A percentile compares a stretch with the other conserved stretches of the same genome.
phyloP scores from a whole-genome alignment of 2,797 vertebrate species.

The Parambassis ranga region DNA sequence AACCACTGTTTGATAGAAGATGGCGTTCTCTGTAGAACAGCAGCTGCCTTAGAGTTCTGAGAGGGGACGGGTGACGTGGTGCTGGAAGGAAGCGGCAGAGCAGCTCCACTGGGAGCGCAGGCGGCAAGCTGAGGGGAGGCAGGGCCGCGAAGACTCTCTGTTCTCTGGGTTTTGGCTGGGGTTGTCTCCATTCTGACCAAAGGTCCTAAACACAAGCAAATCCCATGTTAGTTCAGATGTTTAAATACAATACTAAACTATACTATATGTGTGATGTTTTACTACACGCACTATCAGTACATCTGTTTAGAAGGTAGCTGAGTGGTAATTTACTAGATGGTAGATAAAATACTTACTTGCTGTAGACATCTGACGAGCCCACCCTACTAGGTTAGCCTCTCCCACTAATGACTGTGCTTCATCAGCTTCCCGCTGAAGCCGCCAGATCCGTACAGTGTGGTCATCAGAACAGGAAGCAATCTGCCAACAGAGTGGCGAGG shows the following conservation, averaged over 20 bases:
- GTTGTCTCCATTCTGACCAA: constrained; percentile 64
- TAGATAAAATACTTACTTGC: constrained; percentile 41
- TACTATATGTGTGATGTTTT: no score
- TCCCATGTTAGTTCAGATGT: not conserved
- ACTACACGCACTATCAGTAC: no score
- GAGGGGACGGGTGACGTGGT: constrained; percentile 71
- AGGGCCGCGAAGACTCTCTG: constrained; percentile 54
- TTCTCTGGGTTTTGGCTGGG: constrained; percentile 81
- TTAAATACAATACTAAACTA: no score
- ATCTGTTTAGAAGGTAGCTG: not conserved
- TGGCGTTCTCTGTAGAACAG: constrained; percentile 51
- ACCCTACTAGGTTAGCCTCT: constrained; percentile 82
- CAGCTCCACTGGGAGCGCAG: constrained; percentile 85
- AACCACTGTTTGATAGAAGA: constrained; percentile 89
- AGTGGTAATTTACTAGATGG: not conserved
- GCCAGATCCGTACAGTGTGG: constrained; percentile 93
- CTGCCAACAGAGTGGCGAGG: constrained; percentile 71
- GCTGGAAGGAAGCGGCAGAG: constrained; percentile 87
- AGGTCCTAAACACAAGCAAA: constrained; percentile 48
- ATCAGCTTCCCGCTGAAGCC: constrained; percentile 75
- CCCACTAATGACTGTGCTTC: constrained; percentile 66
- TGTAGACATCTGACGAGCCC: constrained; percentile 78
- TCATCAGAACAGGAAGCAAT: constrained; percentile 97
- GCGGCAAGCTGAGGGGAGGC: constrained; percentile 84
- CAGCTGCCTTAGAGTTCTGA: constrained; percentile 19